Conservation (phyloP, 1,140 invertebrate species). For the Protaetia brevitarsis region DNA sequence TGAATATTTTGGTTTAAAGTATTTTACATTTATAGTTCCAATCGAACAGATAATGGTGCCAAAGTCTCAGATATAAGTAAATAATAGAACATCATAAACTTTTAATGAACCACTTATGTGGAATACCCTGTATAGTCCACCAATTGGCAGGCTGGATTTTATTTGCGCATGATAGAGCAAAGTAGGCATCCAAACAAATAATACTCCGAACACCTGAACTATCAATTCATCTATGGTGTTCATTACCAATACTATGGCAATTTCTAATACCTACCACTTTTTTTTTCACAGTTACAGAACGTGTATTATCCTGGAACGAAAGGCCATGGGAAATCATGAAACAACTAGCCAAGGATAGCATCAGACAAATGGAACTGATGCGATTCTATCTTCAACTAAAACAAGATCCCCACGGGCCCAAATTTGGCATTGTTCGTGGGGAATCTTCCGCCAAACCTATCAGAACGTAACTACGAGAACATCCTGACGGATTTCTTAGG, state of each 20-base stretch:
- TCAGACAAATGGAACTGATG: conserved; percentile 96
- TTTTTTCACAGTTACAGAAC: conserved; percentile 73
- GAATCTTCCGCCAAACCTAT: conserved; percentile 93
- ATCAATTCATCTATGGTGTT: no score
- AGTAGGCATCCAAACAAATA: no score
- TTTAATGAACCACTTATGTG: no score
- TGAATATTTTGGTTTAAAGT: no score
- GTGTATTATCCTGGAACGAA: conserved; percentile 81
- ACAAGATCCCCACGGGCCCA: conserved; percentile 95
- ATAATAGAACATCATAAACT: no score
- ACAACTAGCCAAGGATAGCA: conserved; percentile 87
- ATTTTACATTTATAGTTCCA: no score
- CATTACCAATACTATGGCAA: not conserved
- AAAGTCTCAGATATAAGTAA: no score
- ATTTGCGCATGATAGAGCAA: no score
- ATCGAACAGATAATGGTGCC: no score
- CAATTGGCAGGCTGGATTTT: no score
- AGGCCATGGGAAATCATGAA: conserved; percentile 95
- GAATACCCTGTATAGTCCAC: no score
- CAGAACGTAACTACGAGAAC: conserved; percentile 96
- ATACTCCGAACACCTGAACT: no score
- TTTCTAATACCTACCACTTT: not conserved
- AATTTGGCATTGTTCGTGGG: conserved; percentile 96
- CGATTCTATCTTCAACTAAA: conserved; percentile 97
- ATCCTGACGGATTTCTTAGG: conserved; percentile 93